Base-by-base conservation (phyloP, 2,888 invertebrate species). In the Doris montereyensis region DNA sequence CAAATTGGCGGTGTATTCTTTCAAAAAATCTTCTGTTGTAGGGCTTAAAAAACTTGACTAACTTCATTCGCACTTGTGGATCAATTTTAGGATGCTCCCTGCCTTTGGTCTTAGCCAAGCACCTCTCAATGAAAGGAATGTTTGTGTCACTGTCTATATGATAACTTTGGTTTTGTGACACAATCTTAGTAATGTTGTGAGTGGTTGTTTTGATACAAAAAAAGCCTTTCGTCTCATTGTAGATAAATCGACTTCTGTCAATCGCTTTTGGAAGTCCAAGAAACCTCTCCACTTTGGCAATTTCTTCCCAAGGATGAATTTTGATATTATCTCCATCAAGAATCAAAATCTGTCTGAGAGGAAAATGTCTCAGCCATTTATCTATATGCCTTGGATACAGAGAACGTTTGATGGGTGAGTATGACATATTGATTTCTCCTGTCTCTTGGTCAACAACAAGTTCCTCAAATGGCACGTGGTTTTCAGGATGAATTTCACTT, bases 161-260 rank as follows among this genome's bases (percentile, higher is more conserved):
- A 30, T n/a, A 21, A 8, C 13, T 34, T 32, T 4, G 3, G 4
- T 8, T n/a, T 24, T 52, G 24, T 1, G 41, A 21, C 8, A 13
- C 24, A 24, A 10, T 35, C 26, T 58, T 17, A 17, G 52, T 5
- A 41, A 41, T 10, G 17, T 41, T 41, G 5, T 5, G 52, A 0
- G 68, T 75, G 32, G 91, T 90, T 83, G 92, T 90, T 30, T 91
- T 85, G 82, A 93, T 91, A 91, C 98, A 98, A 92, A 96, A 98
- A 93, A 99, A 97, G 78, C 98, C 97, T 92, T 97, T 97, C 21
- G 97, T 97, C 92, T 95, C 95, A 92, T 99, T 98, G 93, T 97
- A 98, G 92, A 97, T 97, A 92, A 99, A 97, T 92, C 97, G 96
- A 91, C 96, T 95, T 17, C 82, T 70, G 0, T 78, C 80, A 52